Evolutionary conservation across 2,797 vertebrate genomes (phyloP), one percentile per base, ranked within the genome.

Genomic region (Mastacembelus armatus): DNA sequence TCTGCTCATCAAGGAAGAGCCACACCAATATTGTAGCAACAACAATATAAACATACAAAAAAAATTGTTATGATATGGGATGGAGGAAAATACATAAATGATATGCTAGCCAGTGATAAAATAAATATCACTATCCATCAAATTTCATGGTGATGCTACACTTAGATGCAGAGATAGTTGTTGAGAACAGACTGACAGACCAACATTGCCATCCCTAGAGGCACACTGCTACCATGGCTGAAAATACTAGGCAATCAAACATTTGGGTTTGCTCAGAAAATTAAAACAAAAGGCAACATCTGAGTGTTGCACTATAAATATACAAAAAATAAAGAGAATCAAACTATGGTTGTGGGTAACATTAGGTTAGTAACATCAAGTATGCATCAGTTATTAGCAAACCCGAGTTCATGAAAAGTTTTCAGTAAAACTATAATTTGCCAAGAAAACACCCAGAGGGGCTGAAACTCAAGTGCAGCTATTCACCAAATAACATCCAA

Each of bases 401-500:
- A 14, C 10, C 32, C 22, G 4, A 10, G 24, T 8, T 7, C 3
- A 16, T 9, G 5, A 19, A 39, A 14, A 30, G n/a, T 32, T 32
- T 36, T n/a, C 11, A 32, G 26, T 10, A 48, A 4, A 32, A 18
- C 8, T 11, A 9, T 3, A 22, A n/a, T 48, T n/a, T 29, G 5
- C 7, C 10, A 15, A 10, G 26, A 49, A 54, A 40, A 22, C 3
- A 14, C 10, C 4, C 2, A 43, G 6, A 10, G 4, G 2, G 7
- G 7, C 18, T 33, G n/a, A 44, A 71, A 14, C 2, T 33, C 4
- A 43, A 45, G 21, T 35, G 2, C 2, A 57, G n/a, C 42, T 59
- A n/a, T 2, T 45, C 12, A 66, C 22, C 30, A 35, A 8, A 59
- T 12, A 64, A 38, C 36, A 40, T 18, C 57, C 18, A 33, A 66